Conservation (phyloP, 2,113 vertebrate species). For the Gambusia affinis region DNA sequence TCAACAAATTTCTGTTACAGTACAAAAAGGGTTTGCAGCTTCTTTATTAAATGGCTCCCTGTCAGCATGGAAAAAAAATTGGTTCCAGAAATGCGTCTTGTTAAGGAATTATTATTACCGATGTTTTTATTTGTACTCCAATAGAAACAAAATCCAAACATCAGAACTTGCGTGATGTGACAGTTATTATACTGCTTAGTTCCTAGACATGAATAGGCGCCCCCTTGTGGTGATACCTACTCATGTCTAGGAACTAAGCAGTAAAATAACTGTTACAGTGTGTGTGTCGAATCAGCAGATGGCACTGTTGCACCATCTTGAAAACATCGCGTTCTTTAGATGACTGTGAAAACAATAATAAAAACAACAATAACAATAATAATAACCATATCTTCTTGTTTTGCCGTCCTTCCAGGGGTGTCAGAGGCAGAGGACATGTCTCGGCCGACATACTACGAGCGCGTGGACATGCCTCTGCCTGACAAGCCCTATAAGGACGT, state of each 20-base stretch:
- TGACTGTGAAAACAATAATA: neutral
- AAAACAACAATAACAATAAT: neutral
- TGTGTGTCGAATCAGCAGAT: conserved; percentile 34
- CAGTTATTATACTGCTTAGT: no score
- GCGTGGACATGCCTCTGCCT: conserved; percentile 79
- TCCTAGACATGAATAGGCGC: no score
- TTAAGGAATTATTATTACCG: neutral
- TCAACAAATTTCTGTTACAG: neutral
- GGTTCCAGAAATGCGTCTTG: neutral
- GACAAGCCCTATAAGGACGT: conserved; percentile 75
- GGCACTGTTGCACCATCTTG: conserved; percentile 20
- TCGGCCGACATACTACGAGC: conserved; percentile 77
- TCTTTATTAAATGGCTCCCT: no score
- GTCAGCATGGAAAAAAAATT: neutral
- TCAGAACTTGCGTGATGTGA: neutral
- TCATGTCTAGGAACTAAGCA: no score
- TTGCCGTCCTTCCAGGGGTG: conserved; percentile 51
- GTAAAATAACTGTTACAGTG: no score
- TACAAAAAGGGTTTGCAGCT: neutral
- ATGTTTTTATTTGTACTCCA: neutral
- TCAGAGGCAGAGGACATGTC: conserved; percentile 69
- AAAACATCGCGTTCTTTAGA: neutral
- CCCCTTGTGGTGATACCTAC: no score
- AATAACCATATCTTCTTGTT: no score
- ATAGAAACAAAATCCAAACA: no score